These are phyloP conservation scores for Acropternis orthonyx DNA, from an alignment of 2,797 vertebrate genomes.

Conservation along the genomic window DNA sequence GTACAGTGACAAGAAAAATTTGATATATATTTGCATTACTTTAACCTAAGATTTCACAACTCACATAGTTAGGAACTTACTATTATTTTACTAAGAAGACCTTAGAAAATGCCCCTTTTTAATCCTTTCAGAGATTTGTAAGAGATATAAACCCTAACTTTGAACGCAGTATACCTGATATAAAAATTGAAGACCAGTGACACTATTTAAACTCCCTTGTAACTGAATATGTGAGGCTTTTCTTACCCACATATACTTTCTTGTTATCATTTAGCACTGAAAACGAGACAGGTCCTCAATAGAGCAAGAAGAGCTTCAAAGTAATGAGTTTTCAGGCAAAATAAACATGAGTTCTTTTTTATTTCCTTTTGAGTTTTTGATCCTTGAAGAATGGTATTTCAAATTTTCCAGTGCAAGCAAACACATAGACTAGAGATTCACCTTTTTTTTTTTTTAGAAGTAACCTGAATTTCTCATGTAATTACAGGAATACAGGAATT, in stretches of 20 bases:
- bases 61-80: background rate
- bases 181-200: background rate
- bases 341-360: background rate
- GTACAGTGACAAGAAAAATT: background rate
- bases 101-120: accelerated
- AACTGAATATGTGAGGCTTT: background rate
- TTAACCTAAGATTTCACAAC: background rate
- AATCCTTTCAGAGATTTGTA: background rate
- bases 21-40: background rate
- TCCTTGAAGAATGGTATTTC: background rate
- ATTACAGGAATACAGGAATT: background rate
- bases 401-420: background rate
- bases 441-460: background rate
- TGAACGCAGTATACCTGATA: background rate
- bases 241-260: background rate
- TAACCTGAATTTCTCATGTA: background rate
- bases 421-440: background rate
- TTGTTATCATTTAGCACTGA: background rate
- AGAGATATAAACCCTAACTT: background rate
- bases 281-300: background rate
- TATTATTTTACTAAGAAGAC: background rate
- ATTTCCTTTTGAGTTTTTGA: background rate
- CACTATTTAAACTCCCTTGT: background rate
- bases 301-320: background rate
- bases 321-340: background rate